Percentiles rank a stretch among this genome's conserved stretches.
Evolutionary conservation across 2,113 vertebrate genomes (phyloP).

Genomic region (Aphelocoma coerulescens): DNA sequence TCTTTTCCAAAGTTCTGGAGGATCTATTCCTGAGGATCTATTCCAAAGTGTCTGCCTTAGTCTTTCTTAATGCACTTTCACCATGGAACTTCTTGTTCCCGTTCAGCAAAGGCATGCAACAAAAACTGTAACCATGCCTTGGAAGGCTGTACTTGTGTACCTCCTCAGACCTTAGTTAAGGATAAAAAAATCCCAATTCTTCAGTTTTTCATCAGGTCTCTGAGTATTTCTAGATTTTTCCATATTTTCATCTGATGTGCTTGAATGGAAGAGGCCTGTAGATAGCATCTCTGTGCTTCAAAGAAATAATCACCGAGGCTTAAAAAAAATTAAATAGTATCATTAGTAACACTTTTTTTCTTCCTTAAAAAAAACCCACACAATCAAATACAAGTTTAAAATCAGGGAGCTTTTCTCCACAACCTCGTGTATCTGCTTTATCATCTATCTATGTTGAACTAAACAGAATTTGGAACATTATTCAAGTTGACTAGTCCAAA

Average conservation of each 20-base stretch:
- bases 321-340: background rate
- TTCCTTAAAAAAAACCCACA: rapidly evolving
- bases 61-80: background rate
- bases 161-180: background rate
- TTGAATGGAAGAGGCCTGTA: background rate
- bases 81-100: background rate
- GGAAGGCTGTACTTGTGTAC: background rate
- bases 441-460: background rate
- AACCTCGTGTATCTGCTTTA: background rate
- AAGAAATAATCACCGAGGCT: background rate
- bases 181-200: background rate
- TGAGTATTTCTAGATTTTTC: background rate
- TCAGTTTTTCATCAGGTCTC: background rate
- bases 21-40: background rate
- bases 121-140: background rate
- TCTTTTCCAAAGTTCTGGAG: background rate
- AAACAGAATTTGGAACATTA: background rate
- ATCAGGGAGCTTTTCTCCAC: background rate
- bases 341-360: background rate
- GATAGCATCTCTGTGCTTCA: background rate
- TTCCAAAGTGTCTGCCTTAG: background rate
- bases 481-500: background rate
- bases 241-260: background rate
- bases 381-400: background rate
- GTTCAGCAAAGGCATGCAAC: background rate